Percentiles rank a stretch among this genome's conserved stretches.
phyloP scores from a whole-genome alignment of 1,140 invertebrate species.

The Drosophila tsacasi region DNA sequence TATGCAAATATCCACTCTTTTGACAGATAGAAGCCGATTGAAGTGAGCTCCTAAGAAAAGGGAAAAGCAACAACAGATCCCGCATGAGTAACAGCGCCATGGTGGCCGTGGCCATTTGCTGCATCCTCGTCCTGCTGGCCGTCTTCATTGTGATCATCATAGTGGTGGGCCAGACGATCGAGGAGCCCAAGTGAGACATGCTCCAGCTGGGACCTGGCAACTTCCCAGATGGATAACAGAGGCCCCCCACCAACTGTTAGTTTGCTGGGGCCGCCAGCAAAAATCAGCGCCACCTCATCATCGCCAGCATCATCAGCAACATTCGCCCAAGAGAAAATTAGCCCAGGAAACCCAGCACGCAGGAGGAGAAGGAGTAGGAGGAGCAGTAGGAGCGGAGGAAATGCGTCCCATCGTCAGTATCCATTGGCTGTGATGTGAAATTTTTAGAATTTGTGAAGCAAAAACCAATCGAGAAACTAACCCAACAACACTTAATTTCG shows the following conservation, averaged over 20 bases:
- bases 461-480: slow-evolving; percentile 43
- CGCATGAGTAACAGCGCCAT: slow-evolving; percentile 86
- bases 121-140: slow-evolving; percentile 90
- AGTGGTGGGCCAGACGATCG: slow-evolving; percentile 90
- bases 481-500: slow-evolving; percentile 29
- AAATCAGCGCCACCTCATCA: slow-evolving; percentile 21
- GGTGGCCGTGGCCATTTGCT: slow-evolving; percentile 92
- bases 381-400: slow-evolving; percentile 26
- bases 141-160: slow-evolving; percentile 93
- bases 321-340: slow-evolving; percentile 18
- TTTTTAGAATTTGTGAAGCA: slow-evolving; percentile 66
- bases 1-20: slow-evolving; percentile 52
- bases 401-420: slow-evolving; percentile 80
- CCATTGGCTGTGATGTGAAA: slow-evolving; percentile 85
- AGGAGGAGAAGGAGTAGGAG: slow-evolving; percentile 6
- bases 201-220: slow-evolving; percentile 85
- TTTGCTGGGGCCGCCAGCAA: slow-evolving; percentile 39
- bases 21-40: slow-evolving; percentile 20
- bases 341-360: slow-evolving; percentile 16
- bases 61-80: not conserved
- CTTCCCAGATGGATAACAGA: slow-evolving; percentile 85
- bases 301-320: slow-evolving; percentile 34
- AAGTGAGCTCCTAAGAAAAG: slow-evolving; percentile 19
- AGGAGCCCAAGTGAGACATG: slow-evolving; percentile 87
- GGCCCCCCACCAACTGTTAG: slow-evolving; percentile 76